Evolutionary conservation across 2,797 vertebrate genomes (phyloP).

Genomic region (Enteromius mattozi): DNA sequence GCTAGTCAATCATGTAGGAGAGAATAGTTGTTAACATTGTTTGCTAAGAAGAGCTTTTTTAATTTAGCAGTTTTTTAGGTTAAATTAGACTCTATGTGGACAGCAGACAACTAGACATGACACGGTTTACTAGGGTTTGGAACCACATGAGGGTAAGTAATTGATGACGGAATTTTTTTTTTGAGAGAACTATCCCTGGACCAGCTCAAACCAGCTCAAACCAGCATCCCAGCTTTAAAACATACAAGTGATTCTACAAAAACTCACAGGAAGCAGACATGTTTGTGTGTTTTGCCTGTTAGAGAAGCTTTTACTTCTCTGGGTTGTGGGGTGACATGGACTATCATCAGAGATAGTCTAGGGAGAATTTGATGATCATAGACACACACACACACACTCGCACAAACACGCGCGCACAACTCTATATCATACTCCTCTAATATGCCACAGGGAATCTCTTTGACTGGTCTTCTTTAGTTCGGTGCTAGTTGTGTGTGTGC

Average conservation of each 20-base stretch:
- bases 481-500: constrained; percentile 17
- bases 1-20: not conserved
- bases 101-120: too few species aligned
- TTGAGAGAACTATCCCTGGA: too few species aligned
- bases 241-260: too few species aligned
- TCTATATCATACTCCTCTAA: constrained; percentile 32
- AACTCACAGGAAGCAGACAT: not conserved
- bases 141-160: too few species aligned
- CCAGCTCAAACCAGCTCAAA: too few species aligned
- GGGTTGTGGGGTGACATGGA: not conserved
- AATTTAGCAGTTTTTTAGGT: too few species aligned
- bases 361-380: not conserved
- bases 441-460: constrained; percentile 30
- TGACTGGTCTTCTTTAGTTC: constrained; percentile 41
- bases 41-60: not conserved
- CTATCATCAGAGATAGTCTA: not conserved
- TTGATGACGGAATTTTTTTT: too few species aligned
- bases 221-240: too few species aligned
- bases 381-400: not conserved
- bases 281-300: not conserved
- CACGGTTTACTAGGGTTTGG: too few species aligned
- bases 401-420: not conserved
- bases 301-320: not conserved
- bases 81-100: too few species aligned
- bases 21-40: not conserved